Conservation (phyloP, 2,797 vertebrate genomes). For the Nannoperca australis region DNA sequence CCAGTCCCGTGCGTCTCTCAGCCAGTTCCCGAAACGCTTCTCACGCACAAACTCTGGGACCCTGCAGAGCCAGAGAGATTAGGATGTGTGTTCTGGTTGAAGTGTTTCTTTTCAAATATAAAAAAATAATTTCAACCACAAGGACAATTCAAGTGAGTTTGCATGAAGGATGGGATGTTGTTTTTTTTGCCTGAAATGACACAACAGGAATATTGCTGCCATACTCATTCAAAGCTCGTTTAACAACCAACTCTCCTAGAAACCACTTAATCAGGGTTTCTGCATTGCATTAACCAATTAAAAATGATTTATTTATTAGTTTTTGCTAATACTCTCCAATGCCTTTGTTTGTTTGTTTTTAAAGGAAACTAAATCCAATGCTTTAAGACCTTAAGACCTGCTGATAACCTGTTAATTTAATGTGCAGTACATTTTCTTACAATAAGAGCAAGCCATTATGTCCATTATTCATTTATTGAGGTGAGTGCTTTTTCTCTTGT, state of each 20-base stretch:
- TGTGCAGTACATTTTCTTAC: slow-evolving; percentile 1
- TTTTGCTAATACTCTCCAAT: background rate
- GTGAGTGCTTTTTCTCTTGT: slow-evolving; percentile 22
- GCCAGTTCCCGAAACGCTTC: slow-evolving; percentile 98
- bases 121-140: background rate
- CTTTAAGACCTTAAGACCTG: background rate
- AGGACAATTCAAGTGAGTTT: background rate
- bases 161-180: background rate
- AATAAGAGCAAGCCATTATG: slow-evolving; percentile 2
- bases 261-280: slow-evolving; percentile 1
- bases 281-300: background rate
- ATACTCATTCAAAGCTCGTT: slow-evolving; percentile 12
- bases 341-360: background rate
- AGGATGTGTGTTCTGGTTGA: background rate
- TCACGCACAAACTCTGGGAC: slow-evolving; percentile 97
- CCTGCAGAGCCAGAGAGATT: slow-evolving; percentile 79
- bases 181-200: background rate
- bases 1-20: slow-evolving; percentile 96
- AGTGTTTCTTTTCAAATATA: background rate
- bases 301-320: background rate
- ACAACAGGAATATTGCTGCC: background rate
- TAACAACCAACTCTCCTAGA: background rate
- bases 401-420: background rate
- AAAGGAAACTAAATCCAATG: background rate
- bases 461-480: slow-evolving; percentile 16